Conservation (phyloP, 2,888 invertebrate species). For the Holacanthella duospinosa region DNA sequence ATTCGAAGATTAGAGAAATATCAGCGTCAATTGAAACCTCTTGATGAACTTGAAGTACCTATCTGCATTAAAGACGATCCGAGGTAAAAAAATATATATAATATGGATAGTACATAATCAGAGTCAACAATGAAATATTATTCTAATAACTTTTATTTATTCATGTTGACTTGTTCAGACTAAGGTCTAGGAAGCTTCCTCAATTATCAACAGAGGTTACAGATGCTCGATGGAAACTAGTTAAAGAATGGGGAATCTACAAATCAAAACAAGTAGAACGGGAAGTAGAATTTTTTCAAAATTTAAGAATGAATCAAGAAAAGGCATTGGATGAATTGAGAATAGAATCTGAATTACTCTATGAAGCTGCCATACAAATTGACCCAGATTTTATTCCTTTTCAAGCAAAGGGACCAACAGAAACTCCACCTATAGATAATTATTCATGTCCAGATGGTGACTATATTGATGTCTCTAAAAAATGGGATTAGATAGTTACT, state of each 20-base stretch:
- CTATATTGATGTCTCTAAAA: slow-evolving; percentile 67
- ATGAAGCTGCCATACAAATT: slow-evolving; percentile 72
- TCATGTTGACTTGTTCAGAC: slow-evolving; percentile 40
- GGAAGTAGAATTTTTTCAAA: slow-evolving; percentile 59
- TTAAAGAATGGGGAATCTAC: slow-evolving; percentile 66
- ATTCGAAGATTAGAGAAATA: slow-evolving; percentile 70
- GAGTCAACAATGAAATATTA: not conserved
- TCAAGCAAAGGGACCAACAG: slow-evolving; percentile 59
- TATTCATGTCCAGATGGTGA: slow-evolving; percentile 84
- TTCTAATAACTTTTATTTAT: not conserved
- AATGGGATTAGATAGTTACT: slow-evolving; percentile 10
- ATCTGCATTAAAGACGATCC: slow-evolving; percentile 54
- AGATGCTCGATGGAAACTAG: slow-evolving; percentile 55
- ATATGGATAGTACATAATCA: not conserved
- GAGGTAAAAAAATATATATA: slow-evolving; percentile 45
- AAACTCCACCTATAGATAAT: slow-evolving; percentile 69
- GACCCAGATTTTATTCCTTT: slow-evolving; percentile 62
- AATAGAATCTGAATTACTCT: slow-evolving; percentile 72
- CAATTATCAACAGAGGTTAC: slow-evolving; percentile 49
- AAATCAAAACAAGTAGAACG: slow-evolving; percentile 53
- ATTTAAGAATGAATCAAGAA: slow-evolving; percentile 57
- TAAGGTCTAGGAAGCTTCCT: slow-evolving; percentile 46
- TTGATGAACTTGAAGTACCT: slow-evolving; percentile 74
- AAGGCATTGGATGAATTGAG: slow-evolving; percentile 69
- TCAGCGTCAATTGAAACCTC: slow-evolving; percentile 74